Evolutionary conservation across 2,113 vertebrate genomes (phyloP).

Genomic region (Phalacrocorax carbo): DNA sequence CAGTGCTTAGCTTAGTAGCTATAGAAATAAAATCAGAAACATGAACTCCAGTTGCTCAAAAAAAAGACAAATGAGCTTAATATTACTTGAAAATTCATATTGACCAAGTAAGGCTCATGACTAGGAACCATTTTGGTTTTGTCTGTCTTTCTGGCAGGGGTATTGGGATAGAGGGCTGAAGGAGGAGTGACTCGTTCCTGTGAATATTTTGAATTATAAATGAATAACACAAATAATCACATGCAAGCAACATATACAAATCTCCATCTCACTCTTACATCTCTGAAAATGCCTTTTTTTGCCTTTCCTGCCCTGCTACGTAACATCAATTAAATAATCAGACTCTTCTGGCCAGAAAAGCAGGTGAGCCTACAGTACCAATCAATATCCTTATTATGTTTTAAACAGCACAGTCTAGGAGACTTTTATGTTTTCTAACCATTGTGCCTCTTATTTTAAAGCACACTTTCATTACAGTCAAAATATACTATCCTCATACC

Average conservation of each 20-base stretch:
- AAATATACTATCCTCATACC: neutral
- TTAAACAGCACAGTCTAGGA: neutral
- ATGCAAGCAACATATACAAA: neutral
- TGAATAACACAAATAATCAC: neutral
- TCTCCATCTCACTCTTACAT: neutral
- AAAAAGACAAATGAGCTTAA: neutral
- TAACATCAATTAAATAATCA: neutral
- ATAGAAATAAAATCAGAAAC: neutral
- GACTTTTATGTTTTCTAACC: neutral
- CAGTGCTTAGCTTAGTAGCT: neutral
- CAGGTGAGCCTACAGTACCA: neutral
- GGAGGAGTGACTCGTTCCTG: neutral
- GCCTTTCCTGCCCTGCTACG: fast-evolving
- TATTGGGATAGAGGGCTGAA: neutral
- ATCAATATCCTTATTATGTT: neutral
- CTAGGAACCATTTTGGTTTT: neutral
- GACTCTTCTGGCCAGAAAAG: neutral
- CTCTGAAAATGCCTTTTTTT: neutral
- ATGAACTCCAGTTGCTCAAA: neutral
- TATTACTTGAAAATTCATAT: neutral
- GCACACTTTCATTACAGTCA: neutral
- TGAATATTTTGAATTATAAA: neutral
- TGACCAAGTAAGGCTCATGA: neutral
- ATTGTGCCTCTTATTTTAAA: neutral
- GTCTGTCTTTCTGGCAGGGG: fast-evolving